A percentile compares a stretch with the other conserved stretches of the same genome.
phyloP scores from a whole-genome alignment of 1,140 invertebrate genomes.

The Zaprionus inermis region DNA sequence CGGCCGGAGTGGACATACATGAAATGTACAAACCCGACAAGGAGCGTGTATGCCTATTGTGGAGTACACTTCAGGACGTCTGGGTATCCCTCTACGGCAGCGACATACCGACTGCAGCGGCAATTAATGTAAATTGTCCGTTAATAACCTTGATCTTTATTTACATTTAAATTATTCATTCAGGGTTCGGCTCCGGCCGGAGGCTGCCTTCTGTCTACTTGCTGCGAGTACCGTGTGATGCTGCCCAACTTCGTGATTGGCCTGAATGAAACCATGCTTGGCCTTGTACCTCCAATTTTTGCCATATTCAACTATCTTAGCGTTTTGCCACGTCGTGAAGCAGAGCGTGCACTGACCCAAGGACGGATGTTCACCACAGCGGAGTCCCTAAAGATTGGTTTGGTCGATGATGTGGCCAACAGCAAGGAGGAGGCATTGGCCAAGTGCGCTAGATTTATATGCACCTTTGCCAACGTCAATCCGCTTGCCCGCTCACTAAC shows the following conservation, averaged over 20 bases:
- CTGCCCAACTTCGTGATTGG: slow-evolving; percentile 91
- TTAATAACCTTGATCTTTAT: slow-evolving; percentile 3
- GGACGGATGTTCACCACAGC: slow-evolving; percentile 90
- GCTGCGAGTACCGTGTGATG: slow-evolving; percentile 94
- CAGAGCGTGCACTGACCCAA: slow-evolving; percentile 89
- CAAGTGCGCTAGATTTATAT: slow-evolving; percentile 88
- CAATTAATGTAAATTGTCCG: slow-evolving; percentile 89
- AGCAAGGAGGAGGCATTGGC: slow-evolving; percentile 88
- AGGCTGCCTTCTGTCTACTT: slow-evolving; percentile 91
- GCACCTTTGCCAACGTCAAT: slow-evolving; percentile 87
- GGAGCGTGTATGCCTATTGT: slow-evolving; percentile 89
- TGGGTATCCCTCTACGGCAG: slow-evolving; percentile 92
- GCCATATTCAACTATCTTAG: slow-evolving; percentile 86
- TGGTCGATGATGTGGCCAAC: slow-evolving; percentile 90
- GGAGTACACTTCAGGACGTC: slow-evolving; percentile 90
- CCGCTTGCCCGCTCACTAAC: slow-evolving; percentile 86
- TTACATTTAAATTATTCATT: neutral
- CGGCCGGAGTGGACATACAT: slow-evolving; percentile 93
- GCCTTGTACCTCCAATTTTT: slow-evolving; percentile 91
- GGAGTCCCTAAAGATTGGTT: slow-evolving; percentile 88
- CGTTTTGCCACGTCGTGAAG: slow-evolving; percentile 82
- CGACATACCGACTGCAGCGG: slow-evolving; percentile 89
- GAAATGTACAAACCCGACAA: slow-evolving; percentile 93
- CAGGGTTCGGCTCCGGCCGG: slow-evolving; percentile 93
- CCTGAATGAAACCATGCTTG: slow-evolving; percentile 90